phyloP scores from a whole-genome alignment of 2,113 vertebrate genomes.

The Candoia aspera region DNA sequence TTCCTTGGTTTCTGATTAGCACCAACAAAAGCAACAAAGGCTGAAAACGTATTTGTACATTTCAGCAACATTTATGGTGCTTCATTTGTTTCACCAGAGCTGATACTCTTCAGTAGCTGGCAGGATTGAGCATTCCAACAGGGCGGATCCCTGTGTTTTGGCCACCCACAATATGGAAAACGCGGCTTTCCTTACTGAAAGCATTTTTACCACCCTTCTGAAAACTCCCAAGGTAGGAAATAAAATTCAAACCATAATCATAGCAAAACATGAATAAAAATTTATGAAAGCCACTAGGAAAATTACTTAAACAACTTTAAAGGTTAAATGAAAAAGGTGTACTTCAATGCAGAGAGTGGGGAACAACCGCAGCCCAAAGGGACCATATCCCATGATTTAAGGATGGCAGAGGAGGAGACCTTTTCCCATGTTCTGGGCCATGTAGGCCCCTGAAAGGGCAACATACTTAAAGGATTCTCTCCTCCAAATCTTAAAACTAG shows the following conservation, averaged over 20 bases:
- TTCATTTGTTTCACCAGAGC: not conserved
- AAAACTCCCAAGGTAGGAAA: not conserved
- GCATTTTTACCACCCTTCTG: not conserved
- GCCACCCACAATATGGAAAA: not conserved
- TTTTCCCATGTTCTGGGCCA: not conserved
- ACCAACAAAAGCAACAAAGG: not conserved
- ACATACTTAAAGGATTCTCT: not conserved
- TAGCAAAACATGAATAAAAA: not conserved
- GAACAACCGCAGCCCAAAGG: not conserved
- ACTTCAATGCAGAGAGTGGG: not conserved
- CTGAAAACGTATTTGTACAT: not conserved
- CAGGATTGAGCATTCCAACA: not conserved
- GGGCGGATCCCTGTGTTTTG: not conserved
- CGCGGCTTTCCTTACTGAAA: not conserved
- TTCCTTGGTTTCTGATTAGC: not conserved
- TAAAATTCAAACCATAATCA: not conserved
- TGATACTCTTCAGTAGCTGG: not conserved
- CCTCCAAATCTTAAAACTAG: not conserved
- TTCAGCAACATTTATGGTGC: not conserved
- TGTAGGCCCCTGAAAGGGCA: not conserved
- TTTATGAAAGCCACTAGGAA: not conserved
- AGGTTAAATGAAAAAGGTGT: not conserved
- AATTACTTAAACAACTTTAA: not conserved
- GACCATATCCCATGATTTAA: not conserved
- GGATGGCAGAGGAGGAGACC: not conserved